These are phyloP conservation scores for Terebella lapidaria DNA, from an alignment of 2,888 invertebrate genomes.

Conservation along the genomic window DNA sequence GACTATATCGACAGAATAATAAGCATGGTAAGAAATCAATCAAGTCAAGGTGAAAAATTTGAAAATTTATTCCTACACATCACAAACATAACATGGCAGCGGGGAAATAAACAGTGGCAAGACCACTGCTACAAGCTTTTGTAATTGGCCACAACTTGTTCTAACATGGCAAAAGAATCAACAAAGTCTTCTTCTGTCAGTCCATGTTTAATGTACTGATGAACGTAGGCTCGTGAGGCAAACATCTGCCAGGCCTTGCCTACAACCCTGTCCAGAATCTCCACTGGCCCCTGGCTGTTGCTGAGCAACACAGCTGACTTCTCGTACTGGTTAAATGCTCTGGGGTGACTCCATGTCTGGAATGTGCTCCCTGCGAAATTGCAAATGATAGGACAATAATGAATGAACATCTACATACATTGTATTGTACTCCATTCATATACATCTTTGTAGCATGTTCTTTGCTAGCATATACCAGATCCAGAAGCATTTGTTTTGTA, in stretches of 20 bases:
- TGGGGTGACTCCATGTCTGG: slow-evolving; percentile 31
- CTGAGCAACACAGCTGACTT: slow-evolving; percentile 47
- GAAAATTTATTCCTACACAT: too few relatives aligned
- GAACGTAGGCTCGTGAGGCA: slow-evolving; percentile 51
- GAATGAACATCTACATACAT: too few relatives aligned
- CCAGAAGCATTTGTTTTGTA: not conserved
- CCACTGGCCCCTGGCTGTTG: slow-evolving; percentile 45
- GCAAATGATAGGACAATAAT: not conserved
- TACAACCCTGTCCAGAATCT: slow-evolving; percentile 39
- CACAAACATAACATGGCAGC: too few relatives aligned
- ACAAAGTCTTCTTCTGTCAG: slow-evolving; percentile 50
- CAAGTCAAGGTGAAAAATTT: too few relatives aligned
- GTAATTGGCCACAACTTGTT: slow-evolving; percentile 50
- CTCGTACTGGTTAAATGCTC: slow-evolving; percentile 45
- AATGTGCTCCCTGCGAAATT: slow-evolving; percentile 14
- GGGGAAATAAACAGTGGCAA: too few relatives aligned
- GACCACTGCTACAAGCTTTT: slow-evolving; percentile 15
- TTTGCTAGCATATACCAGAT: not conserved
- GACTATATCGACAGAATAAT: not conserved
- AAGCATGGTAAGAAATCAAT: too few relatives aligned
- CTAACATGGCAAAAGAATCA: slow-evolving; percentile 48
- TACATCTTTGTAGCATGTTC: not conserved
- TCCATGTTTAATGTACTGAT: slow-evolving; percentile 52
- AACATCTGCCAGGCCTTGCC: slow-evolving; percentile 54
- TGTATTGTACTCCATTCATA: not conserved